Base-by-base conservation (phyloP, 2,888 invertebrate species). In the Limnephilus rhombicus region DNA sequence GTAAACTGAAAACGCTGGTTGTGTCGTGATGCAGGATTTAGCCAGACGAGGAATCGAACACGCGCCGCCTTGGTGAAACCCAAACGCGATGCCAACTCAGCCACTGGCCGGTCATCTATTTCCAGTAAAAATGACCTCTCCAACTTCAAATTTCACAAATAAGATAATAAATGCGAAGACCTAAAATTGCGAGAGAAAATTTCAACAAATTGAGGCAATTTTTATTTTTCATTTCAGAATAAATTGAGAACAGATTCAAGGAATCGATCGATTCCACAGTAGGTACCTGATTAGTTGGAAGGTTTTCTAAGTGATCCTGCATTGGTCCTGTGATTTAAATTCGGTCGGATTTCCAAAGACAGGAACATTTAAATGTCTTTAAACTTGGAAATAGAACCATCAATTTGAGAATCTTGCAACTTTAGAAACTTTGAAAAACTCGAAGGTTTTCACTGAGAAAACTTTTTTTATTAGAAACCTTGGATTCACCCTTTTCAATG, bases 281-380 rank as follows among this genome's bases (percentile, higher is more conserved):
- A 24, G 2, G 85, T 41, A 41, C 85, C 18, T 0, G 85, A 85
- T 85, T 45, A 37, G 85, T 85, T 85, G 85, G 85, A 34, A 45
- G 41, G 37, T 12, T 85, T n/a, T n/a, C 41, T 85, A 85, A 85
- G 45, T 85, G 45, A 85, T 85, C 85, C 85, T 41, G 85, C 45
- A 41, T 37, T n/a, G 85, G 85, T 85, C 41, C 45, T 45, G 85
- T 85, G 85, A 85, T 85, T 85, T 85, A 41, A 24, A n/a, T 85
- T n/a, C n/a, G 45, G 85, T 85, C 12, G 85, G 24, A 85, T 85
- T 37, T n/a, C 45, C n/a, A 41, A 9, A 41, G 85, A 85, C 85
- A 41, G 85, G 45, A 45, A 41, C 85, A 41, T 85, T 85, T 85
- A 41, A 45, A 34, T n/a, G 12, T 45, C 37, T 13, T 31, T 83